A percentile compares a stretch with the other conserved stretches of the same genome.
Conservation (phyloP, 2,888 invertebrate species). For the Epiperipatus broadwayi region DNA sequence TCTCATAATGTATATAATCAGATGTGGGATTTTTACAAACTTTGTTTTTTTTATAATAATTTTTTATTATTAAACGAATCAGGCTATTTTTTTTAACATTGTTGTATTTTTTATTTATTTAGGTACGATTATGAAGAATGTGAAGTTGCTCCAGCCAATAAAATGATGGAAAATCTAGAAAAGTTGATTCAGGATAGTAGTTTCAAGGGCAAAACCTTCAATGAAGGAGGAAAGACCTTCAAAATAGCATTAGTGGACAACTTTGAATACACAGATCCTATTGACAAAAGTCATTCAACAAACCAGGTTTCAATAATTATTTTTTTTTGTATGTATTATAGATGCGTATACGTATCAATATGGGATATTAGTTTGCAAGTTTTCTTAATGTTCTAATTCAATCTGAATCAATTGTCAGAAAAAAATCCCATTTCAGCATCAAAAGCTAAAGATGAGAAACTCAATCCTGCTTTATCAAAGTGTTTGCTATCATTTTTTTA, state of each 20-base stretch:
- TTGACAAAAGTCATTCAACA: conserved; percentile 68
- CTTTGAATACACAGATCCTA: conserved; percentile 86
- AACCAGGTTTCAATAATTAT: too few species aligned
- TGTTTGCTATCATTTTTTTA: too few species aligned
- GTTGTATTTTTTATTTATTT: conserved; percentile 4
- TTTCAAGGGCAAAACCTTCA: conserved; percentile 29
- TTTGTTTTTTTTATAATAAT: too few species aligned
- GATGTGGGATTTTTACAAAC: too few species aligned
- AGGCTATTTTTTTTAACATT: neutral
- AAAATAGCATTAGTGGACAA: conserved; percentile 65
- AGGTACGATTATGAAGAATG: conserved; percentile 97
- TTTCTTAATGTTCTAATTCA: too few species aligned
- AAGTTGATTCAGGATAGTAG: conserved; percentile 40
- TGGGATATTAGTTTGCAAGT: too few species aligned
- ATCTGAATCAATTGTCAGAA: neutral
- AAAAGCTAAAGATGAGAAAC: too few species aligned
- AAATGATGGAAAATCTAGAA: conserved; percentile 71
- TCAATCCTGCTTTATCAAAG: too few species aligned
- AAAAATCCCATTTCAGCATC: too few species aligned
- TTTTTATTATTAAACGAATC: too few species aligned
- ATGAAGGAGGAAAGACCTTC: conserved; percentile 39
- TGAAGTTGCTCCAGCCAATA: conserved; percentile 60
- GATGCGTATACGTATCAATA: too few species aligned
- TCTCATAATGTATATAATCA: too few species aligned
- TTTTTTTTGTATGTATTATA: conserved; percentile 17